Percentiles rank a stretch among this genome's conserved stretches.
These are phyloP conservation scores for Philereme transversata DNA, from an alignment of 2,888 invertebrate genomes.

Conservation along the genomic window DNA sequence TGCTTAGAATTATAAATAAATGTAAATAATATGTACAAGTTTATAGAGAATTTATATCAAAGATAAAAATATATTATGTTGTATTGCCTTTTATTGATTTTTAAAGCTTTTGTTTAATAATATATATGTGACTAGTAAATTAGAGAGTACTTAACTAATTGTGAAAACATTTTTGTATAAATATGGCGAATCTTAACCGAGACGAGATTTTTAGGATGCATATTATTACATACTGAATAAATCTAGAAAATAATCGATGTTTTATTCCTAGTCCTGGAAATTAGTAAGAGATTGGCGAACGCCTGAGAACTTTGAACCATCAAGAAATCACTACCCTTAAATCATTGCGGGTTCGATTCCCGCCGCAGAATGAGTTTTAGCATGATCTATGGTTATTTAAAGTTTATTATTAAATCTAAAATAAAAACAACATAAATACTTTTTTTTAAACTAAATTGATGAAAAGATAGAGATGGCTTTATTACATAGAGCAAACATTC, in stretches of 20 bases:
- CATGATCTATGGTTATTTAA: too few relatives aligned
- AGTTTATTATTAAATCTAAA: too few relatives aligned
- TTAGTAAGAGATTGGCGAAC: too few relatives aligned
- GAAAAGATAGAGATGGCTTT: too few relatives aligned
- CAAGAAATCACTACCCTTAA: too few relatives aligned
- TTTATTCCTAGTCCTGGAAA: constrained; percentile 9
- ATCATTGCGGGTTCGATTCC: too few relatives aligned
- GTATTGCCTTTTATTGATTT: constrained; percentile 33
- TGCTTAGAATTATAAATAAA: constrained; percentile 28
- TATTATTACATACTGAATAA: constrained; percentile 36
- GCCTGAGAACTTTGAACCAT: too few relatives aligned
- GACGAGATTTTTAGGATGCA: constrained; percentile 33
- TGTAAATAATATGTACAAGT: constrained; percentile 34
- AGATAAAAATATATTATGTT: constrained; percentile 23
- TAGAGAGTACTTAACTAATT: constrained; percentile 22
- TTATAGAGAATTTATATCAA: constrained; percentile 39
- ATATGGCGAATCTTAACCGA: constrained; percentile 35
- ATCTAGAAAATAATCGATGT: constrained; percentile 22
- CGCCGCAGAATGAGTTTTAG: too few relatives aligned
- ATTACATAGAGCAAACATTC: too few relatives aligned
- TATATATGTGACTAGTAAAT: constrained; percentile 9
- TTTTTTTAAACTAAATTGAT: too few relatives aligned
- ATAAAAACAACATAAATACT: too few relatives aligned
- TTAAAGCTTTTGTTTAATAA: constrained; percentile 30
- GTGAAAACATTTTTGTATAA: constrained; percentile 34